Base-by-base conservation (phyloP, 2,113 vertebrate species). In the Pelmatolapia mariae region DNA sequence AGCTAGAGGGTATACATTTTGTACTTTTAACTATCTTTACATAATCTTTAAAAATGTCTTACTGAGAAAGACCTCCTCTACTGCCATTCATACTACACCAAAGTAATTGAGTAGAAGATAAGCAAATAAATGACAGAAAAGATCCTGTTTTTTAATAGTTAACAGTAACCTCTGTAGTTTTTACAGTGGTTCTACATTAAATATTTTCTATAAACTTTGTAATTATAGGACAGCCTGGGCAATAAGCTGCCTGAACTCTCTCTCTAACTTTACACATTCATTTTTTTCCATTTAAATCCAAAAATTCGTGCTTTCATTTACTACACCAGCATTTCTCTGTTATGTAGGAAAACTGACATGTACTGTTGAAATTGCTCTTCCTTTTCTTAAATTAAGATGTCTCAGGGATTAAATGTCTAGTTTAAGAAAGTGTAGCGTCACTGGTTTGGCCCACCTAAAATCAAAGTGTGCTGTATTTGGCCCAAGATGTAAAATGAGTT, bases 301-400 rank as follows among this genome's bases (percentile, higher is more conserved):
- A 38, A 8, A n/a, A 5, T n/a, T 12, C 0, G 0, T 66, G 61
- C 61, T 66, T 12, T n/a, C 61, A n/a, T 66, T 1, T 1, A 66
- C 31, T 66, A 66, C 31, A 36, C 31, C 61, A 66, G 61, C 33
- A 66, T 66, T 66, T 38, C 33, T 66, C 19, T 66, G 61, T 66
- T 38, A 38, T 5, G 19, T 66, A 66, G 33, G 10, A 38, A 66
- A 66, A n/a, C 61, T 38, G 0, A 38, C 61, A 38, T 0, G 0
- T 66, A 38, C 19, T 66, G 61, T 66, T 66, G 61, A 66, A 66
- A 66, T 38, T 66, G 33, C 18, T n/a, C 61, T 66, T 38, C 6
- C 0, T 66, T 66, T 66, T 66, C 10, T 66, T 38, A 38, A 4
- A 13, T 66, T 38, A 66, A 10, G 33, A 12, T 66, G 8, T 66